These are phyloP conservation scores for Acanthurus leucopareius DNA, from an alignment of 2,797 vertebrate species.

Conservation along the genomic window DNA sequence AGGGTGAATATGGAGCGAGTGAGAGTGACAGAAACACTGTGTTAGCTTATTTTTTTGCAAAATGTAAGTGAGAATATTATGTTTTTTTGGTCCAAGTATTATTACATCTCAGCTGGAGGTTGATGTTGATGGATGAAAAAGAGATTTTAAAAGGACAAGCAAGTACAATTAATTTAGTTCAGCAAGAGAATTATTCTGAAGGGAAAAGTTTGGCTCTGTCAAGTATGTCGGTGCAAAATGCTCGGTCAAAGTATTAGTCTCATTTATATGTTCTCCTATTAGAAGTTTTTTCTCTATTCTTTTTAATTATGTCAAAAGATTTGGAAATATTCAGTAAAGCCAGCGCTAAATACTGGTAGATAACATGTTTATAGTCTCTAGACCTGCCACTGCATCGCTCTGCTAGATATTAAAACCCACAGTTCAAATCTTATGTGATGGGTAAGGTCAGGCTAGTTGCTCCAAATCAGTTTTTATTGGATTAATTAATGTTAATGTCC, in stretches of 20 bases:
- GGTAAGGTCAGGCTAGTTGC: no score
- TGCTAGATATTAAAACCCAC: no score
- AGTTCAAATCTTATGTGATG: no score
- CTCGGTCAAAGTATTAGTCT: background rate
- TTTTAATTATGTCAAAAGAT: no score
- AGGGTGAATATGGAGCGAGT: slow-evolving; percentile 30
- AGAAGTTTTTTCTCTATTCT: background rate
- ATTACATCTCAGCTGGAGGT: background rate
- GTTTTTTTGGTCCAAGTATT: background rate
- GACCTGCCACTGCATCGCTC: no score
- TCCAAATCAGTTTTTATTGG: no score
- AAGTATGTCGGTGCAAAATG: background rate
- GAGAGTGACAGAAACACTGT: slow-evolving; percentile 9
- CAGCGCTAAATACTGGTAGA: no score
- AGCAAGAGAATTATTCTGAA: background rate
- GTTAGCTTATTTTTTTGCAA: background rate
- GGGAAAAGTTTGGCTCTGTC: background rate
- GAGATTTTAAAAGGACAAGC: background rate
- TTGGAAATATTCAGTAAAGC: no score
- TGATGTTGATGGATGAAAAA: background rate
- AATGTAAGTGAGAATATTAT: background rate
- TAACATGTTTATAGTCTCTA: no score
- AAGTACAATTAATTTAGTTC: background rate
- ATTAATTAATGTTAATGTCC: no score
- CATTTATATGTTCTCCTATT: background rate